phyloP scores from a whole-genome alignment of 2,888 invertebrate species.

The Nomada ruficornis region DNA sequence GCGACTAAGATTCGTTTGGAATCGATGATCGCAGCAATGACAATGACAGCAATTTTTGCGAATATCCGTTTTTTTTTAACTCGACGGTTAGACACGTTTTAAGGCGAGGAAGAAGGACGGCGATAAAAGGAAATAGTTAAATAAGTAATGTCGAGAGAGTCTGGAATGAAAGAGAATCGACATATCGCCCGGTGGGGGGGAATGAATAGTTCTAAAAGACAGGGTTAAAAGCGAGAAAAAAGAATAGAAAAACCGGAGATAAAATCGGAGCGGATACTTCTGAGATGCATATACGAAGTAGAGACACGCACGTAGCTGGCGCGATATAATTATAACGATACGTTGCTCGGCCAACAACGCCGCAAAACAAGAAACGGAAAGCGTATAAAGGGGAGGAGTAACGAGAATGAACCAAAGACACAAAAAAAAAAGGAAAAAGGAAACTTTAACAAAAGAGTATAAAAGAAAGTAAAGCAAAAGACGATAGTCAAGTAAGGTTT shows the following conservation, averaged over 20 bases:
- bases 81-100: slow-evolving; percentile 18
- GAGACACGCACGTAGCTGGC: slow-evolving; percentile 10
- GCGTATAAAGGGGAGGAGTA: slow-evolving; percentile 17
- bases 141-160: not conserved
- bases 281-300: slow-evolving; percentile 4
- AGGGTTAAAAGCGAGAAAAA: slow-evolving; percentile 1
- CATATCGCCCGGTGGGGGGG: slow-evolving; percentile 20
- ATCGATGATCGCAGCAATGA: slow-evolving; percentile 71
- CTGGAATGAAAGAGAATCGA: slow-evolving; percentile 11
- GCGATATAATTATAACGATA: slow-evolving; percentile 37
- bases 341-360: slow-evolving; percentile 38
- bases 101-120: not conserved
- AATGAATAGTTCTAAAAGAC: slow-evolving; percentile 29
- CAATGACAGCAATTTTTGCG: slow-evolving; percentile 68
- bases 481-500: slow-evolving; percentile 59
- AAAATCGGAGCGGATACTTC: not conserved
- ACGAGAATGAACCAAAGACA: not conserved
- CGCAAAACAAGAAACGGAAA: slow-evolving; percentile 31
- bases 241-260: slow-evolving; percentile 10
- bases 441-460: slow-evolving; percentile 10
- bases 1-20: slow-evolving; percentile 57
- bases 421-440: not conserved
- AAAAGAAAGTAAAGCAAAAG: slow-evolving; percentile 45
- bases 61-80: slow-evolving; percentile 20
- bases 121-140: not conserved